Base-by-base conservation (phyloP, 2,113 vertebrate genomes). In the Hippocampus comes region DNA sequence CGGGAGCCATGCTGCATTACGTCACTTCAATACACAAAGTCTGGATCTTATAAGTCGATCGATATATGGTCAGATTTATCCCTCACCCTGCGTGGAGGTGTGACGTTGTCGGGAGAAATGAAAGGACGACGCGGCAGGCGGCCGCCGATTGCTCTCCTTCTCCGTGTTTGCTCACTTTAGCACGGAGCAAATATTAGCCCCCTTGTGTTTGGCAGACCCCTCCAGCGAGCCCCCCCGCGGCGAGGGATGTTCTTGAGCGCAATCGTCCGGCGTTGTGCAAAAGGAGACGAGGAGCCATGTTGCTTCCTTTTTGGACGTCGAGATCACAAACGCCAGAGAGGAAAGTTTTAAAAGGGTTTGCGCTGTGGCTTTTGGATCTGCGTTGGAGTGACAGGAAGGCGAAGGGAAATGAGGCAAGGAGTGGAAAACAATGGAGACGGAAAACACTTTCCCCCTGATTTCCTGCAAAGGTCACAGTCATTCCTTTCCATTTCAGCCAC, bases 151-250 rank as follows among this genome's bases (percentile, higher is more conserved):
- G 77, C 84, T 76, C 70, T 53, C 74, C 86, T 88, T 89, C 88
- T 89, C 86, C 83, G 1, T 85, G 89, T 91, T 88, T 89, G 89
- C 86, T 86, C 86, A 88, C 87, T 87, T 87, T 77, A 88, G 88
- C 78, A 17, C 68, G 18, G 71, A 60, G 80, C 78, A 90, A 91
- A 90, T 89, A 91, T 90, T 89, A 87, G 85, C 74, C 12, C 66
- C 0, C 66, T 80, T 49, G 78, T 70, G 76, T 80, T 80, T 60
- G 34, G 74, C 78, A 70, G 79, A 6, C 82, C 55, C 59, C 81
- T 86, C 84, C 73, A 21, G 78, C 79, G 79, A 81, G 82, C 78
- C 72, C 68, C 60, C 41, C 49, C 43, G 2, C 2, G 5, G 23
- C 6, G 8, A 25, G 60, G 60, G 64, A 67, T 68, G 55, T 59